Percentiles rank a stretch among this genome's conserved stretches.
phyloP scores from a whole-genome alignment of 64 coral and sea anemone genomes.

The Astreopora myriophthalma region DNA sequence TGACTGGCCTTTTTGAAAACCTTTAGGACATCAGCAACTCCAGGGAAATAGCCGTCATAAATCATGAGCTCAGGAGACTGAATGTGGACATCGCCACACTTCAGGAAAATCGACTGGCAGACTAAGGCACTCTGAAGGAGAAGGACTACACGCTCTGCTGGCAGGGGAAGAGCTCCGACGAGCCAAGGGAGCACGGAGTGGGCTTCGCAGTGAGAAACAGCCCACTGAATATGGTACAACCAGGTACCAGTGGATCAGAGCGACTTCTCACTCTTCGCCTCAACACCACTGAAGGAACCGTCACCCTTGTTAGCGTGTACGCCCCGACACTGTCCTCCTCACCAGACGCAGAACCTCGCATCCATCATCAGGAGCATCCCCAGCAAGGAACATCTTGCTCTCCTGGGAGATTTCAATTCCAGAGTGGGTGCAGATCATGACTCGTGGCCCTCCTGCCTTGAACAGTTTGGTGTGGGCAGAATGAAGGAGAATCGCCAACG shows the following conservation, averaged over 20 bases:
- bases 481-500: conserved; percentile 46
- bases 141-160: too few species aligned
- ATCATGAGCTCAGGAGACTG: conserved; percentile 38
- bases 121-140: too few species aligned
- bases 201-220: too few species aligned
- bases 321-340: neutral
- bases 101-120: too few species aligned
- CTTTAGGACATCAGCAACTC: conserved; percentile 24
- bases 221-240: too few species aligned
- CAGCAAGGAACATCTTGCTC: conserved; percentile 18
- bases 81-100: neutral
- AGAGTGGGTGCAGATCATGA: conserved; percentile 44
- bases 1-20: neutral
- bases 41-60: conserved; percentile 65
- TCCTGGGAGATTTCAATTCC: conserved; percentile 58
- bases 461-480: conserved; percentile 27
- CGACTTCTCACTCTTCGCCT: conserved; percentile 17
- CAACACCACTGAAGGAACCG: conserved; percentile 35
- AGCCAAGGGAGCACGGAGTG: too few species aligned
- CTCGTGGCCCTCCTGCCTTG: conserved; percentile 49
- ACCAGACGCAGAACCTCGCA: neutral
- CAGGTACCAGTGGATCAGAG: neutral
- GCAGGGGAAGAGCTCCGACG: too few species aligned
- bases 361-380: conserved; percentile 2
- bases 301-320: conserved; percentile 11